Evolutionary conservation across 1,140 invertebrate genomes (phyloP).

Genomic region (Euglossa dilemma): DNA sequence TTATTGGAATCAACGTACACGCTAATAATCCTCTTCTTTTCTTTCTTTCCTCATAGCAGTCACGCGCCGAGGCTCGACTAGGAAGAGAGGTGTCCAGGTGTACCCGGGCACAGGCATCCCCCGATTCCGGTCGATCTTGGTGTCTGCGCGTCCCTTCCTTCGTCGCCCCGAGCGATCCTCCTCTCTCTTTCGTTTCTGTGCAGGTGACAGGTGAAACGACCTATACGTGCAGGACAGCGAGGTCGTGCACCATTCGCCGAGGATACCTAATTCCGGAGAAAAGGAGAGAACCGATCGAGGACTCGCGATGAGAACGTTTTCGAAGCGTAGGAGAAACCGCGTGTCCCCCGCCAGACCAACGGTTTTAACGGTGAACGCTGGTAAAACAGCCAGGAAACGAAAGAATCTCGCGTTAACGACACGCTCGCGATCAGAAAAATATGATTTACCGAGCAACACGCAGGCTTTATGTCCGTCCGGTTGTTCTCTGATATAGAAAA

Average conservation of each 20-base stretch:
- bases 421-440: slow-evolving; percentile 13
- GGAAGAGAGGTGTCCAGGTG: not conserved
- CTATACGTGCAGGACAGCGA: slow-evolving; percentile 66
- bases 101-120: not conserved
- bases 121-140: slow-evolving; percentile 51
- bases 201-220: slow-evolving; percentile 71
- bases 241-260: slow-evolving; percentile 64
- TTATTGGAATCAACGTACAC: not conserved
- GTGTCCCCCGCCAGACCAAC: not conserved
- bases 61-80: not conserved
- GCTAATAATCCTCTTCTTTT: not conserved
- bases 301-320: slow-evolving; percentile 52
- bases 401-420: slow-evolving; percentile 30
- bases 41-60: not conserved
- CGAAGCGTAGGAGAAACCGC: slow-evolving; percentile 46
- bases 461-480: slow-evolving; percentile 22
- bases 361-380: slow-evolving; percentile 24
- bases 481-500: slow-evolving; percentile 39
- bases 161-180: slow-evolving; percentile 60
- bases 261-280: slow-evolving; percentile 67
- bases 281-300: slow-evolving; percentile 60
- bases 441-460: slow-evolving; percentile 22
- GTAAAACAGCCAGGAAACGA: not conserved
- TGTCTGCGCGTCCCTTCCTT: slow-evolving; percentile 60
- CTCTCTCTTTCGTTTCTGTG: slow-evolving; percentile 69